These are phyloP conservation scores for Cryptocephalus moraei DNA, from an alignment of 2,888 invertebrate genomes.

Conservation along the genomic window DNA sequence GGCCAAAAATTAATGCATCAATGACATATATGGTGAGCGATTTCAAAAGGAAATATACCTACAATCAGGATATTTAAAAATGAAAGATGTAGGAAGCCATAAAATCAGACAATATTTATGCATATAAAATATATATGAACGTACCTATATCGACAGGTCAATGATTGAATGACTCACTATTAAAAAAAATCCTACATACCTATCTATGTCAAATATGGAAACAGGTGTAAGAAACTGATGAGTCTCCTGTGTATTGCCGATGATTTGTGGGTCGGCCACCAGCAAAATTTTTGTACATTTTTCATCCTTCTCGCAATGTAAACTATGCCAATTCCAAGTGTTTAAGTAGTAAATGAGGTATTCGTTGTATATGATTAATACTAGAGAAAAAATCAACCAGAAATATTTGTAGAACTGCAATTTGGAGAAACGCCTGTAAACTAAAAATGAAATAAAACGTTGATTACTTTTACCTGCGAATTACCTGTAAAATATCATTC, in stretches of 20 bases:
- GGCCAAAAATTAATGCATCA: too few relatives aligned
- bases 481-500: too few relatives aligned
- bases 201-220: conserved; percentile 80
- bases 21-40: too few relatives aligned
- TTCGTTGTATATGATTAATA: conserved; percentile 26
- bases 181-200: conserved; percentile 45
- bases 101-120: not conserved
- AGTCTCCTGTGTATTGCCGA: conserved; percentile 68
- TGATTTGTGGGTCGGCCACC: conserved; percentile 87
- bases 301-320: conserved; percentile 25
- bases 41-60: too few relatives aligned
- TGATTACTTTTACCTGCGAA: too few relatives aligned
- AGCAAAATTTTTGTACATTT: conserved; percentile 34
- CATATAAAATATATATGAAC: too few relatives aligned
- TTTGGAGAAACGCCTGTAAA: not conserved
- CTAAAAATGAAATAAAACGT: too few relatives aligned
- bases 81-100: not conserved
- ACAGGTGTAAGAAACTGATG: conserved; percentile 55
- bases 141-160: too few relatives aligned
- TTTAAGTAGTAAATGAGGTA: conserved; percentile 28
- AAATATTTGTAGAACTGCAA: not conserved
- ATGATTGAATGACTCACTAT: not conserved
- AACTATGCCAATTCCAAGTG: conserved; percentile 25
- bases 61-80: too few relatives aligned
- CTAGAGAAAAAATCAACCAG: conserved; percentile 3